Conservation (phyloP, 2,113 vertebrate genomes). For the Nothoprocta perdicaria region DNA sequence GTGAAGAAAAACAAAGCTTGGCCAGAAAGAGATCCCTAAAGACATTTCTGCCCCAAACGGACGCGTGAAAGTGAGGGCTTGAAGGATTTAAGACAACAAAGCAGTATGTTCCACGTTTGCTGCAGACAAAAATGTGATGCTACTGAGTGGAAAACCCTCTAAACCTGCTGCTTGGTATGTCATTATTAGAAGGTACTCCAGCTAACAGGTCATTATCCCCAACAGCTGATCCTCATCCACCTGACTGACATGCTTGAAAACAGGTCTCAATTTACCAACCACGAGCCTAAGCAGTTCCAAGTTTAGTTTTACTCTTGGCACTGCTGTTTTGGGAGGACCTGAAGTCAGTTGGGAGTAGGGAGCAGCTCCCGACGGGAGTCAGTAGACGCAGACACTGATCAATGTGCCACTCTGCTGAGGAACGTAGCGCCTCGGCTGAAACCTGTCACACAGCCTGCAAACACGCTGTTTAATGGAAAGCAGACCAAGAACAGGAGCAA, state of each 20-base stretch:
- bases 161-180: not conserved
- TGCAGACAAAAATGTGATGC: not conserved
- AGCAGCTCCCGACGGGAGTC: not conserved
- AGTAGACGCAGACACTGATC: not conserved
- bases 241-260: not conserved
- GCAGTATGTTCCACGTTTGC: not conserved
- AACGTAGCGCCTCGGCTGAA: not conserved
- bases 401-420: not conserved
- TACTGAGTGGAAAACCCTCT: not conserved
- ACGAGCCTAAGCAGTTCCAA: not conserved
- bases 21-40: not conserved
- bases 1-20: not conserved
- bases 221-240: not conserved
- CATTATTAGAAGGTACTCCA: not conserved
- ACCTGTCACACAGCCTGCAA: rapidly evolving
- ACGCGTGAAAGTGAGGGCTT: not conserved
- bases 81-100: not conserved
- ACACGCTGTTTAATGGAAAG: not conserved
- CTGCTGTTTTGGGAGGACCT: not conserved
- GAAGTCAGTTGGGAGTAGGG: rapidly evolving
- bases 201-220: slow-evolving; percentile 6
- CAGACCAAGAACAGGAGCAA: not conserved
- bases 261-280: slow-evolving; percentile 7
- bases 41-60: not conserved
- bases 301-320: not conserved